Percentiles rank a stretch among this genome's conserved stretches.
These are phyloP conservation scores for Drepanosiphum platanoidis DNA, from an alignment of 2,888 invertebrate species.

Conservation along the genomic window DNA sequence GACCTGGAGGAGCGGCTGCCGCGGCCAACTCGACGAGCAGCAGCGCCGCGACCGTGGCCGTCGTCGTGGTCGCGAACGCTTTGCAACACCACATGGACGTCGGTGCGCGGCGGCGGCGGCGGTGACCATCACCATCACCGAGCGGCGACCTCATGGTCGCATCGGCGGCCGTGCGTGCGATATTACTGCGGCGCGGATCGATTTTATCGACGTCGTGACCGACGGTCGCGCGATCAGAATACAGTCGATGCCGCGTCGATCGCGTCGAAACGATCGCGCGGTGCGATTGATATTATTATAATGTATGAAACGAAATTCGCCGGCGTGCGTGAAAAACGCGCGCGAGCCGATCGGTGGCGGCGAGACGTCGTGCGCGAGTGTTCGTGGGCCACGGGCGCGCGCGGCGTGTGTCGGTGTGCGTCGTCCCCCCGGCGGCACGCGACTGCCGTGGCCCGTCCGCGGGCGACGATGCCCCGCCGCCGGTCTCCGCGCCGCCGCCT, in stretches of 20 bases:
- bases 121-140: too few relatives aligned
- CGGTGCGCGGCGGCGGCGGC: slow-evolving; percentile 5
- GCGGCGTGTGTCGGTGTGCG: slow-evolving; percentile 7
- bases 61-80: not conserved
- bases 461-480: not conserved
- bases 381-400: not conserved
- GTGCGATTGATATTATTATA: too few relatives aligned
- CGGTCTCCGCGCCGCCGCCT: not conserved
- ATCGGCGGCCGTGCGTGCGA: not conserved
- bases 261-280: too few relatives aligned
- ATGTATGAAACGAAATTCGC: too few relatives aligned
- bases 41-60: slow-evolving; percentile 38
- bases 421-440: slow-evolving; percentile 54
- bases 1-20: slow-evolving; percentile 43
- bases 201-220: not conserved
- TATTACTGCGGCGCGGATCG: not conserved
- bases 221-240: too few relatives aligned
- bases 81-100: slow-evolving; percentile 18
- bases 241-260: too few relatives aligned
- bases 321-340: not conserved
- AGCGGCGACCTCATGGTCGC: slow-evolving; percentile 49
- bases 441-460: slow-evolving; percentile 39
- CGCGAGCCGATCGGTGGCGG: not conserved
- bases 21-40: slow-evolving; percentile 31
- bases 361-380: not conserved